These are phyloP conservation scores for Agrilus cyanescens DNA, from an alignment of 2,888 invertebrate species.

Conservation along the genomic window DNA sequence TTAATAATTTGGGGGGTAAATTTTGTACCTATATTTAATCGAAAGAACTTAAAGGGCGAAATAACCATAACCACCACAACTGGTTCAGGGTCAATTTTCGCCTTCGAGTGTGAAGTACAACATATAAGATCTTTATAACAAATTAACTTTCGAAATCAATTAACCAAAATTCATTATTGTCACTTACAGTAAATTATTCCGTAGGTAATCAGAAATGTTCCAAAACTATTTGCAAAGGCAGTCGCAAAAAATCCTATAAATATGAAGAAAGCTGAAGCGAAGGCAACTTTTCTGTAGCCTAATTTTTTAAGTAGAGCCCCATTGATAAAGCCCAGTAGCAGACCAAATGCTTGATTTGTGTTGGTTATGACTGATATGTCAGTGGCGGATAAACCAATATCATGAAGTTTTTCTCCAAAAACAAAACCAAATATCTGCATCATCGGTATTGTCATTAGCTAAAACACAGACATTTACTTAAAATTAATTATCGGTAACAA, in stretches of 20 bases:
- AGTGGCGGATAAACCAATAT: slow-evolving; percentile 40
- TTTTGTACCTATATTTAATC: too few species aligned
- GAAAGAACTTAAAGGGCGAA: too few species aligned
- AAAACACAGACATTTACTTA: too few species aligned
- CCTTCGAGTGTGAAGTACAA: too few species aligned
- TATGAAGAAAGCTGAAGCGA: slow-evolving; percentile 40
- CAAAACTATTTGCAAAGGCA: slow-evolving; percentile 39
- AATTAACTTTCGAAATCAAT: too few species aligned
- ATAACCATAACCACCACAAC: too few species aligned
- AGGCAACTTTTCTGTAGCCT: slow-evolving; percentile 47
- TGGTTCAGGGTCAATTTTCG: too few species aligned
- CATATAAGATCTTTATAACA: too few species aligned
- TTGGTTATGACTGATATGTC: slow-evolving; percentile 47
- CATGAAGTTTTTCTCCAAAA: slow-evolving; percentile 44
- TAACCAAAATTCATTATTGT: too few species aligned
- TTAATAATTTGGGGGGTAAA: too few species aligned
- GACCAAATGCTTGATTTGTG: slow-evolving; percentile 50
- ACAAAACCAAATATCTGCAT: slow-evolving; percentile 49
- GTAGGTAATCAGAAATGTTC: slow-evolving; percentile 45
- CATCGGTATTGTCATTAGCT: slow-evolving; percentile 34
- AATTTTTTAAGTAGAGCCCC: slow-evolving; percentile 41
- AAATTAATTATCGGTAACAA: too few species aligned
- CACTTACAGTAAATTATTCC: slow-evolving; percentile 47
- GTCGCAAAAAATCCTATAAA: slow-evolving; percentile 43
- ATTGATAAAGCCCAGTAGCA: slow-evolving; percentile 47